Evolutionary conservation across 2,888 invertebrate genomes (phyloP), one percentile per base, ranked within the genome.

Genomic region (Diarsia dahlii): DNA sequence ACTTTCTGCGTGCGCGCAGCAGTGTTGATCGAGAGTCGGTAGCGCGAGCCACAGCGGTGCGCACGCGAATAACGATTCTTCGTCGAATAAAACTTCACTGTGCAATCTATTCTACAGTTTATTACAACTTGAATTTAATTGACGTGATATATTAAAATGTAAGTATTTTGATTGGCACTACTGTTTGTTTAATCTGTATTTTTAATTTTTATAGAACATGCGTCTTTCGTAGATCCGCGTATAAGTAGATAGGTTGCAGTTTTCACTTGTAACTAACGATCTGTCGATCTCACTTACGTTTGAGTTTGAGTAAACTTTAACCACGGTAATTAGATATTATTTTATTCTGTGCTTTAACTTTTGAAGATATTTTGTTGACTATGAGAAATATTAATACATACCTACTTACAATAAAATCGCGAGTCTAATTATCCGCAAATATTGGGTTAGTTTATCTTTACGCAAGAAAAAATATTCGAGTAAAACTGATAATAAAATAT

Each of bases 11-110:
- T 46, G 69, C 64, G 73, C 84, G 76, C 84, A 69, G 72, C 80
- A 74, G 72, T 77, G 72, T 77, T 75, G 73, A 68, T 66, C 71
- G 78, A 80, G 91, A 93, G 94, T 94, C 89, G 84, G 86, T 89
- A 86, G 85, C 84, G 89, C 91, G 93, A 93, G 88, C 89, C 90
- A 81, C 85, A 79, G 78, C 80, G 77, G 91, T 90, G 90, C 93
- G 93, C 94, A 94, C 95, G 95, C 90, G 89, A 80, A 76, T 78
- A 74, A 74, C 76, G 58, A 84, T 74, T 79, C 75, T 71, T 79
- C 74, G 68, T 56, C 63, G 54, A 54, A 60, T 52, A n/a, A 71
- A 68, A 80, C 68, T 82, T 78, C 67, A 73, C 45, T 56, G 88
- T 87, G 87, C 81, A 78, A 78, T 80, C 82, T 78, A 80, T 75